phyloP scores from a whole-genome alignment of 2,888 invertebrate genomes.

The Aphidius colemani region DNA sequence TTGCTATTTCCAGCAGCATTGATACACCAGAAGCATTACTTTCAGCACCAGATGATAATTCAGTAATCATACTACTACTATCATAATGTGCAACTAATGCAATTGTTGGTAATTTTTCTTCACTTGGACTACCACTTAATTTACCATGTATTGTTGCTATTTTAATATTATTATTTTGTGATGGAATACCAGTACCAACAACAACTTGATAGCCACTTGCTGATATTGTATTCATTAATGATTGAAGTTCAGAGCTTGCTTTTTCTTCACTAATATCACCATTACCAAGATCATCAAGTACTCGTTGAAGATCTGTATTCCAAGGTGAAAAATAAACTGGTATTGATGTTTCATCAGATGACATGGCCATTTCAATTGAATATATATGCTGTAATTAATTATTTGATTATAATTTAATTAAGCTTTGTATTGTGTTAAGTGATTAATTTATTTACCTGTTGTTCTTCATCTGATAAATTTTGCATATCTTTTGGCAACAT shows the following conservation, averaged over 20 bases:
- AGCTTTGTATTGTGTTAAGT: no score
- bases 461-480: slow-evolving; percentile 68
- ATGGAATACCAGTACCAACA: slow-evolving; percentile 74
- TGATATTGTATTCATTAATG: slow-evolving; percentile 83
- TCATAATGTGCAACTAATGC: slow-evolving; percentile 94
- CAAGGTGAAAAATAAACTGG: slow-evolving; percentile 88
- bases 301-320: slow-evolving; percentile 73
- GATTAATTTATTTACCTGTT: slow-evolving; percentile 64
- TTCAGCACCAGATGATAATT: slow-evolving; percentile 86
- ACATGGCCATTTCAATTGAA: slow-evolving; percentile 79
- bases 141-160: slow-evolving; percentile 87
- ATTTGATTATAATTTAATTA: slow-evolving; percentile 4
- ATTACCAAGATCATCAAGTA: slow-evolving; percentile 76
- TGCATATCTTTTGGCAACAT: slow-evolving; percentile 78
- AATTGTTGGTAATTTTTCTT: slow-evolving; percentile 80
- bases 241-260: slow-evolving; percentile 79
- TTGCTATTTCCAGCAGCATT: slow-evolving; percentile 82
- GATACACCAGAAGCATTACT: slow-evolving; percentile 92
- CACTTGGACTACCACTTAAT: slow-evolving; percentile 71
- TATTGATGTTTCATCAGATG: slow-evolving; percentile 77
- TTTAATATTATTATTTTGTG: slow-evolving; percentile 76
- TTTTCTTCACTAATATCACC: slow-evolving; percentile 73
- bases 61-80: slow-evolving; percentile 86
- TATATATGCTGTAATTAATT: slow-evolving; percentile 68
- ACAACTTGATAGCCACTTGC: slow-evolving; percentile 95